Evolutionary conservation across 1,140 invertebrate species (phyloP).

Genomic region (Chrysoperla carnea): DNA sequence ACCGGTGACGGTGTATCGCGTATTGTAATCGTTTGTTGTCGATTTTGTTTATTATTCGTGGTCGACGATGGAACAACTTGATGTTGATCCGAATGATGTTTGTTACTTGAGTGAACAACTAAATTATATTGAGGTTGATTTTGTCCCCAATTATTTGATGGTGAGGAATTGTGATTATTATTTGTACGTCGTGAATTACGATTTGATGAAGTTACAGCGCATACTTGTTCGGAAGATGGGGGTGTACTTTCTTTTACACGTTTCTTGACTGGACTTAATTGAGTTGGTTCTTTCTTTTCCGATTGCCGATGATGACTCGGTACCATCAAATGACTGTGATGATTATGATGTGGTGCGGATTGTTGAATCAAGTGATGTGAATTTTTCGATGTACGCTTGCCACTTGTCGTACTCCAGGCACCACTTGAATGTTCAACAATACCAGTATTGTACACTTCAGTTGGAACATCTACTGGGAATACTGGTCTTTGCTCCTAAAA

Average conservation of each 20-base stretch:
- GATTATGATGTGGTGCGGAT: conserved; percentile 19
- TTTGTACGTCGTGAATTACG: conserved; percentile 17
- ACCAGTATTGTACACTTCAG: conserved; percentile 26
- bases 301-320: conserved; percentile 24
- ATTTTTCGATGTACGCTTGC: conserved; percentile 30
- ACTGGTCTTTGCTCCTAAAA: conserved; percentile 39
- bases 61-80: neutral
- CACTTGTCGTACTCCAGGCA: conserved; percentile 21
- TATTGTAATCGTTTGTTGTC: conserved; percentile 61
- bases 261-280: conserved; percentile 93
- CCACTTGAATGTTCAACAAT: conserved; percentile 33
- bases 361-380: conserved; percentile 23
- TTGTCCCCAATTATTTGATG: neutral
- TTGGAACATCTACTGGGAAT: conserved; percentile 39
- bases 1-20: conserved; percentile 84
- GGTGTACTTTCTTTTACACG: conserved; percentile 94
- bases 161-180: conserved; percentile 7
- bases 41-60: conserved; percentile 2
- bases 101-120: neutral
- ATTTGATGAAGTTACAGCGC: conserved; percentile 6
- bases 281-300: conserved; percentile 76
- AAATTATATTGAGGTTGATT: neutral
- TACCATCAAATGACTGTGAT: conserved; percentile 17
- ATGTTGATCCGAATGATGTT: neutral
- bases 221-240: conserved; percentile 35